Base-by-base conservation (phyloP, 2,797 vertebrate genomes). In the Lacerta agilis region DNA sequence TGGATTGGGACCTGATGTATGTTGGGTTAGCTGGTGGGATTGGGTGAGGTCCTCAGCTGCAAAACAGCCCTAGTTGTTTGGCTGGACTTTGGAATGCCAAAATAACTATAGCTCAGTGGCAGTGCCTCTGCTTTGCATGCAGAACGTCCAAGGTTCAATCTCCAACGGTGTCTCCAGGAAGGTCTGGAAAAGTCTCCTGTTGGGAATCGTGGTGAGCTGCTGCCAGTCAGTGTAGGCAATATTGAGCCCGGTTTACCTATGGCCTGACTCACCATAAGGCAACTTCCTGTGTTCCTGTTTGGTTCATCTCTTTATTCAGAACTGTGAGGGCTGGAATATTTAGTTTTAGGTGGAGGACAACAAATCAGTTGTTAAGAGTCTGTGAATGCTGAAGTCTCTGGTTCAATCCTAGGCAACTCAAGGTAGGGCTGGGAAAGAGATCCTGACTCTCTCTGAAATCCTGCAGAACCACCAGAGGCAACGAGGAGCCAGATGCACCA, bases 1-100 rank as follows among this genome's bases (percentile, higher is more conserved):
- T 97, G 73, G 97, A 98, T 29, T 99, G 98, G 98, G 99, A 99
- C 92, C 96, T 99, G 79, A 98, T 99, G 98, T 99, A 96, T 94
- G 98, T 95, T 49, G 83, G 6, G 18, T 73, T 38, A 36, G 36
- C 17, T 38, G 36, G 61, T 61, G 61, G 61, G 61, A 20, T 5
- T 23, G 61, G 61, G 61, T 2, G 6, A 23, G 20, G 17, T 23
- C 61, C 20, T 61, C 18, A 61, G 61, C 61, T 61, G 20, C 61
- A 61, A 61, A 61, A 23, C 61, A 61, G 61, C 61, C 61, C 17
- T 23, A 23, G 20, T 18, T 61, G 61, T 61, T 61, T 61, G 61
- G 61, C 18, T 23, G 1, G 18, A 23, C 61, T 61, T 61, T 61
- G 18, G 61, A 23, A 61, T 61, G 18, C 20, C 49, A 55, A 15